phyloP scores from a whole-genome alignment of 1,140 invertebrate species.

The Stenopsyche tienmushanensis region DNA sequence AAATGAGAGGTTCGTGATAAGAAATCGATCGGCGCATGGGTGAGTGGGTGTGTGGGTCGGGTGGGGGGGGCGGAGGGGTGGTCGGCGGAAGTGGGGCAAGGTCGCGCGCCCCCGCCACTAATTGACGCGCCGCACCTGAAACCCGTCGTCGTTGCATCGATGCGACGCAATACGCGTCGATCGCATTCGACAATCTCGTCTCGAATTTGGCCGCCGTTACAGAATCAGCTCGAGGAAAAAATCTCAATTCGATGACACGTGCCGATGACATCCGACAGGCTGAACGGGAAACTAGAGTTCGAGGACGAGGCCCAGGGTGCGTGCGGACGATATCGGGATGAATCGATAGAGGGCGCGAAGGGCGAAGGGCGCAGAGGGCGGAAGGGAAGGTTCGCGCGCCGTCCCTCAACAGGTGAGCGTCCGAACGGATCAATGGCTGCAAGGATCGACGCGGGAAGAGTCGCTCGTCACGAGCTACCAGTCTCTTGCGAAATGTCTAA shows the following conservation, averaged over 20 bases:
- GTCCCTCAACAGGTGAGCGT: not conserved
- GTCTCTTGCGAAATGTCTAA: not conserved
- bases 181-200: not conserved
- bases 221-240: too few relatives aligned
- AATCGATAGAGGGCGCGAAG: not conserved
- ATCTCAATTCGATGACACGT: not conserved
- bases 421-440: not conserved
- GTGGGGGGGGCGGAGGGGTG: not conserved
- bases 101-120: slow-evolving; percentile 22
- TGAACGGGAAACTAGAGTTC: too few relatives aligned
- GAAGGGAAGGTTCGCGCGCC: not conserved
- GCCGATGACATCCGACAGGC: not conserved
- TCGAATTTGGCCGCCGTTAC: not conserved
- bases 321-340: not conserved
- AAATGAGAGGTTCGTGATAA: not conserved
- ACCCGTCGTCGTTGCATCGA: not conserved
- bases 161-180: not conserved
- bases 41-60: not conserved
- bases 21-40: not conserved
- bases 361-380: not conserved
- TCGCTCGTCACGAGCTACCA: slow-evolving; percentile 15
- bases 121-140: slow-evolving; percentile 8
- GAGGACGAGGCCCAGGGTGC: too few relatives aligned
- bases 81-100: slow-evolving; percentile 26
- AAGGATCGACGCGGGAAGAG: not conserved